Base-by-base conservation (phyloP, 2,888 invertebrate genomes). In the Lepeophtheirus nordmannii region DNA sequence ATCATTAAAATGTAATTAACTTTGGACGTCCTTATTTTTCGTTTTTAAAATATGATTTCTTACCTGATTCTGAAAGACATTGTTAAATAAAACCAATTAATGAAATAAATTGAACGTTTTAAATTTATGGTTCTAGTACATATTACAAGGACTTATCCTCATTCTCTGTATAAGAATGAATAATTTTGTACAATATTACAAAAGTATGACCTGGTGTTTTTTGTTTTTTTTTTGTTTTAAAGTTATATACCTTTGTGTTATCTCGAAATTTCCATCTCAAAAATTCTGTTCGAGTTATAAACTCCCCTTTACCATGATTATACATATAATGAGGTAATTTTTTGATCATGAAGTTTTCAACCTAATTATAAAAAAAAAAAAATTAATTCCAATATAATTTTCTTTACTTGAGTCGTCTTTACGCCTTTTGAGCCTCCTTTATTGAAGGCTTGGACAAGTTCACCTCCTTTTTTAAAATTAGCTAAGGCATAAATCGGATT, bases 281-380 rank as follows among this genome's bases (percentile, higher is more conserved):
- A 73, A 89, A 90, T 73, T 91, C 91, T 0, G 89, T 87, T 37
- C 89, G 79, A 76, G 89, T 90, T 72, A 91, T 89, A 67, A 84
- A 81, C 73, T 88, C 82, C 0, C 90, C 90, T 71, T 85, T 83
- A 1, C 91, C 91, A 58, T 86, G 84, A 64, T 84, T 84, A 73
- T 92, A 91, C 86, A 89, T 89, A 72, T 92, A 83, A 10, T 88
- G 82, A 0, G 87, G 84, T 73, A 92, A 90, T 74, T 91, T 87
- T 68, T 89, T 87, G 10, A 72, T 72, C 65, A 93, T 87, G 64
- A 90, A 75, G 73, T 86, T 85, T 74, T 91, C 90, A 14, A 73
- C 73, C 68, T 73, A 69, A 20, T 67, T 65, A 8, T 72, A 0
- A 53, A 64, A 0, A 53, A 64, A 46, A 68, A 30, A 58, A 38